These are phyloP conservation scores for Nomada ruficornis DNA, from an alignment of 2,888 invertebrate genomes.

Conservation along the genomic window DNA sequence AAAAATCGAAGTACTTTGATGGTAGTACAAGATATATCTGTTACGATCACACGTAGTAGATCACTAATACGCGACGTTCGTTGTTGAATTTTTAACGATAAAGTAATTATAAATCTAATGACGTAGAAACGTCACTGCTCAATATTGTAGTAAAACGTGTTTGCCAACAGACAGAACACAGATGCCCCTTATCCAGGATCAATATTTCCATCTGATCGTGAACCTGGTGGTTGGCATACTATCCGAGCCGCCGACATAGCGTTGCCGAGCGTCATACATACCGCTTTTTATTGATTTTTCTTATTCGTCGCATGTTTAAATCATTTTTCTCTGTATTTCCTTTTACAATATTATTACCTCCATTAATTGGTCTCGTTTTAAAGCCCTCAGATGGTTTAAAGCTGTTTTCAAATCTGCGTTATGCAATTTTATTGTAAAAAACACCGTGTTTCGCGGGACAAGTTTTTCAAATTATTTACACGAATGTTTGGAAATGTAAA, in stretches of 20 bases:
- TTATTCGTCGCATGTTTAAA: slow-evolving; percentile 51
- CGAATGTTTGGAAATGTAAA: slow-evolving; percentile 12
- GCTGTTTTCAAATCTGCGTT: not conserved
- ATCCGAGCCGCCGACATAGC: slow-evolving; percentile 75
- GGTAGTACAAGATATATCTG: not conserved
- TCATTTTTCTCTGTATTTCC: slow-evolving; percentile 28
- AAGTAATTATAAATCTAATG: slow-evolving; percentile 25
- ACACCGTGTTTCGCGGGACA: not conserved
- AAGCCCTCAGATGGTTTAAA: not conserved
- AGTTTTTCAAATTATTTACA: not conserved
- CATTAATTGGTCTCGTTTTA: not conserved
- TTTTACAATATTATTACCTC: not conserved
- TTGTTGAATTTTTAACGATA: slow-evolving; percentile 7
- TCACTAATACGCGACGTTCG: not conserved
- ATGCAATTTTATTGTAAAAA: not conserved
- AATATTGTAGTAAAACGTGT: slow-evolving; percentile 58
- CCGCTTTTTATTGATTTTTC: slow-evolving; percentile 74
- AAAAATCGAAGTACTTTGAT: not conserved
- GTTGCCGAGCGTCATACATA: slow-evolving; percentile 58
- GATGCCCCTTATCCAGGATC: slow-evolving; percentile 77
- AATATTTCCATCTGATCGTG: slow-evolving; percentile 81
- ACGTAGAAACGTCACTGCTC: slow-evolving; percentile 16
- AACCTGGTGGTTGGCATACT: slow-evolving; percentile 75
- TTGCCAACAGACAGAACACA: slow-evolving; percentile 73
- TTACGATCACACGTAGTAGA: slow-evolving; percentile 3